Evolutionary conservation across 2,797 vertebrate species (phyloP).

Genomic region (Crypturellus tataupa): DNA sequence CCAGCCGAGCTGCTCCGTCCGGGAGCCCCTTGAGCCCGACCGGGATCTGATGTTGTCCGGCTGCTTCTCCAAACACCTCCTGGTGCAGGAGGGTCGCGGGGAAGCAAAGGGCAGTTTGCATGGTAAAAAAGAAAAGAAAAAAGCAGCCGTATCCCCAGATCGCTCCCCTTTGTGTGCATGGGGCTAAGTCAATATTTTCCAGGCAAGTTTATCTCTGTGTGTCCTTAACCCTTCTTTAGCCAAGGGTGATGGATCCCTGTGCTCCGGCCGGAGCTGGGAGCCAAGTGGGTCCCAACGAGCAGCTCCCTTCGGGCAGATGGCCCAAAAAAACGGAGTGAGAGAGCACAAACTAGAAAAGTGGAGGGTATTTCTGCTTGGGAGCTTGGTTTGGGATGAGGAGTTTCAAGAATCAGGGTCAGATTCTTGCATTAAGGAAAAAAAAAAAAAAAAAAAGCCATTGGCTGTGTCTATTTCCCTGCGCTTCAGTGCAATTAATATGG

Average conservation of each 20-base stretch:
- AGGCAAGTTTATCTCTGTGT: background rate
- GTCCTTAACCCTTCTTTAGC: background rate
- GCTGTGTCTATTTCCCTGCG: slow-evolving; percentile 28
- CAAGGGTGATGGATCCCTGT: accelerated
- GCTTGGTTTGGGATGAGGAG: background rate
- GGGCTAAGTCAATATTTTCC: background rate
- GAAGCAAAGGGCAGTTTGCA: background rate
- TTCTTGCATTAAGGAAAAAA: background rate
- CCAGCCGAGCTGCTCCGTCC: too few species aligned
- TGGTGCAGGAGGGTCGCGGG: background rate
- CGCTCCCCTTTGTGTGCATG: accelerated
- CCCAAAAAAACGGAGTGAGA: accelerated
- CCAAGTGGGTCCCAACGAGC: too few species aligned
- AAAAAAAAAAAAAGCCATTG: slow-evolving; percentile 4
- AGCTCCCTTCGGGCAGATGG: background rate
- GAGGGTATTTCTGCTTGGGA: background rate
- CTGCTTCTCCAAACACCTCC: background rate
- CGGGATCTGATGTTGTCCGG: background rate
- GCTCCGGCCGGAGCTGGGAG: background rate
- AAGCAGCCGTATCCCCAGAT: accelerated
- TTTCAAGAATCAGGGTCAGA: slow-evolving; percentile 23
- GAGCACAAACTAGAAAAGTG: background rate
- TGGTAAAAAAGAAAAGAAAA: background rate
- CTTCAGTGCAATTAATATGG: slow-evolving; percentile 40
- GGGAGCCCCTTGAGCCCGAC: too few species aligned